A percentile compares a stretch with the other conserved stretches of the same genome.
phyloP scores from a whole-genome alignment of 2,888 invertebrate genomes.

The Drosophila limbata region DNA sequence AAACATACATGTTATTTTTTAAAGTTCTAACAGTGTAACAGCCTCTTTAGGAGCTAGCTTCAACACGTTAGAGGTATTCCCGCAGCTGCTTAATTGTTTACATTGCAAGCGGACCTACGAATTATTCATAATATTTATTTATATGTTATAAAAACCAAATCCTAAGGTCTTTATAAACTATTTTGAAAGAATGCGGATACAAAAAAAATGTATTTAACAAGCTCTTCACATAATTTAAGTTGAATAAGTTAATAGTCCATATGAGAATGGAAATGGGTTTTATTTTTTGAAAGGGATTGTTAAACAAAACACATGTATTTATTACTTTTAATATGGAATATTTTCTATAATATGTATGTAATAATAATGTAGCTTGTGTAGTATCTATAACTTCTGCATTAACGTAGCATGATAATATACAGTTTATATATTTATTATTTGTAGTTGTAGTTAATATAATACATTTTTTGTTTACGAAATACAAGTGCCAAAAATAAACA shows the following conservation, averaged over 20 bases:
- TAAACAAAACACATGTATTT: conserved; percentile 72
- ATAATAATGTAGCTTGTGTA: conserved; percentile 51
- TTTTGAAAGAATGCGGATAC: no score
- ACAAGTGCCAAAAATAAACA: conserved; percentile 67
- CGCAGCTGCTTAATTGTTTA: no score
- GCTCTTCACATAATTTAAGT: background rate
- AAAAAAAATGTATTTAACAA: no score
- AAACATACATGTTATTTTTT: background rate
- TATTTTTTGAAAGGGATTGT: conserved; percentile 36
- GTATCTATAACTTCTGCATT: conserved; percentile 57
- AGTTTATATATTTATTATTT: conserved; percentile 63
- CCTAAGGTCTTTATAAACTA: no score
- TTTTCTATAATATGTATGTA: conserved; percentile 67
- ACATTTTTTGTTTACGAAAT: conserved; percentile 62
- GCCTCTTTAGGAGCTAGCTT: background rate
- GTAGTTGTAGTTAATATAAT: conserved; percentile 74
- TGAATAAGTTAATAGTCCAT: background rate
- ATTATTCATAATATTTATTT: no score
- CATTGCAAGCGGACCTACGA: no score
- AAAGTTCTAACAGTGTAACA: background rate
- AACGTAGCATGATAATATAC: conserved; percentile 67
- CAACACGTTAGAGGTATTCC: background rate
- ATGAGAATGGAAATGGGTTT: conserved; percentile 9
- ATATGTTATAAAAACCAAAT: no score
- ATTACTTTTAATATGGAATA: conserved; percentile 73